Base-by-base conservation (phyloP, 2,888 invertebrate species). In the Tachina lurida region DNA sequence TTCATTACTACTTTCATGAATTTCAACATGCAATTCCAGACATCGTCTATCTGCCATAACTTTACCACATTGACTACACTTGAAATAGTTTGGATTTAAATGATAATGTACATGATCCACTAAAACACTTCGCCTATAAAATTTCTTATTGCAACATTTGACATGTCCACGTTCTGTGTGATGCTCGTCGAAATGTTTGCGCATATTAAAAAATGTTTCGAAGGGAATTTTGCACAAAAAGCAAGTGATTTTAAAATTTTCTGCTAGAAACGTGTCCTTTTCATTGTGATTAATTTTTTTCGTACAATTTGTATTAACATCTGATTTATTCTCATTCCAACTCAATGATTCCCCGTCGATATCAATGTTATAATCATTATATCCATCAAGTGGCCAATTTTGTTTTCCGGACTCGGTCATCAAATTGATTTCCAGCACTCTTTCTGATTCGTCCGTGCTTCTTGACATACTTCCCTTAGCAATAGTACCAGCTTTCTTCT, bases 101-200 rank as follows among this genome's bases (percentile, higher is more conserved):
- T 93, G 93, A 0, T 89, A 89, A 7, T 90, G 89, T 56, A 93
- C 88, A 79, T 93, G 93, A 75, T 93, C 93, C 0, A 92, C 90
- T 10, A 93, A 89, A 3, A 90, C 84, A 3, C 91, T 90, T 0
- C 92, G 90, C 65, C 91, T 91, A n/a, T 88, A 89, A 15, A 92
- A 91, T 88, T 92, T 92, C 9, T 89, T 90, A 43, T 90, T 90
- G 70, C 93, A 93, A 79, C 93, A 93, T 15, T 89, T 83, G 0
- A 91, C 89, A 87, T 90, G 92, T 3, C 92, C 93, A 4, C 89
- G 90, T 31, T 89, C 88, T 41, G 91, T 74, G 54, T 87, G 88
- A 4, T 79, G 47, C 19, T 49, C 54, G 8, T 84, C 80, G 52
- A 84, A 87, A 54, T 88, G 88, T 9, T 89, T 89, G 1, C 89